Evolutionary conservation across 2,113 vertebrate species (phyloP).

Genomic region (Leptobrachium ailaonicum): DNA sequence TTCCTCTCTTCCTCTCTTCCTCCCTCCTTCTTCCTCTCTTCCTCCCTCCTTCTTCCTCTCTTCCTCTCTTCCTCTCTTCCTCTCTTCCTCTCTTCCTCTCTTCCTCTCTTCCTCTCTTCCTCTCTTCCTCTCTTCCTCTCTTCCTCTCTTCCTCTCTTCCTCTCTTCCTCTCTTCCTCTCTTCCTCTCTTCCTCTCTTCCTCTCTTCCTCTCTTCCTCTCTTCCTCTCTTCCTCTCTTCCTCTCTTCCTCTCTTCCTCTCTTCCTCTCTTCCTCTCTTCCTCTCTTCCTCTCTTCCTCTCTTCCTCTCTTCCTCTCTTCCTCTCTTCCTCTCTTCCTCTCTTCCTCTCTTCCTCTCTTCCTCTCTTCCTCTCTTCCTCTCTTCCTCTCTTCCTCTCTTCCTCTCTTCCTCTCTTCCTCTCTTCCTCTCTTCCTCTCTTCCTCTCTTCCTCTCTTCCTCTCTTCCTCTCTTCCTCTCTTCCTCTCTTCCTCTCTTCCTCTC

Average conservation of each 20-base stretch:
- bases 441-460: background rate
- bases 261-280: background rate
- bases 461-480: background rate
- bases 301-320: background rate
- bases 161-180: background rate
- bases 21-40: background rate
- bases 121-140: background rate
- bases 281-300: background rate
- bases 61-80: background rate
- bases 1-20: background rate
- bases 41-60: background rate
- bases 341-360: background rate
- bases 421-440: background rate
- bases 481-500: background rate
- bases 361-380: background rate
- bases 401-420: background rate
- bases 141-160: too few relatives aligned
- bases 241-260: background rate
- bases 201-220: background rate
- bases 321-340: background rate
- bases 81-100: background rate
- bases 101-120: too few relatives aligned
- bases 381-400: too few relatives aligned
- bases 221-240: background rate
- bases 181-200: background rate